These are phyloP conservation scores for Apodemia hepburni DNA, from an alignment of 2,888 invertebrate genomes.

Conservation along the genomic window DNA sequence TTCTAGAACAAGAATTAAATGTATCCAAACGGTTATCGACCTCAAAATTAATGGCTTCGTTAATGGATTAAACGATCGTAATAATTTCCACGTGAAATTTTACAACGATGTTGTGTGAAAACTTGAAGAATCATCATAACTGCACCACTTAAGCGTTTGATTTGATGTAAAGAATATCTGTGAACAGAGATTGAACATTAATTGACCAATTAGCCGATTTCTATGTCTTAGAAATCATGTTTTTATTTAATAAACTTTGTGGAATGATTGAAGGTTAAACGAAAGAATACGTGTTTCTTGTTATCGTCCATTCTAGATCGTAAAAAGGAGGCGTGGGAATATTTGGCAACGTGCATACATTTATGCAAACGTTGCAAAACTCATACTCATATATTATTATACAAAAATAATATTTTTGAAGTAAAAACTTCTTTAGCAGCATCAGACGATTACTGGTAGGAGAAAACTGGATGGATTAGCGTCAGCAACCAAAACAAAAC, in stretches of 20 bases:
- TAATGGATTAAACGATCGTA: constrained; percentile 38
- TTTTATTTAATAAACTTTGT: background rate
- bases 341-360: background rate
- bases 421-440: too few relatives aligned
- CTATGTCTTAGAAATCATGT: constrained; percentile 1
- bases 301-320: constrained; percentile 10
- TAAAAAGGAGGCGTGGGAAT: constrained; percentile 3
- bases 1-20: constrained; percentile 50
- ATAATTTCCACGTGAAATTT: constrained; percentile 63
- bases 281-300: constrained; percentile 5
- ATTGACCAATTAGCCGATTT: constrained; percentile 12
- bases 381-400: too few relatives aligned
- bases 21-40: constrained; percentile 52
- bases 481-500: too few relatives aligned
- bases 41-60: constrained; percentile 26
- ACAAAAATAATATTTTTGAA: too few relatives aligned
- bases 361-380: too few relatives aligned
- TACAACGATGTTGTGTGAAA: constrained; percentile 53
- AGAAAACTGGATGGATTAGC: too few relatives aligned
- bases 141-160: constrained; percentile 39
- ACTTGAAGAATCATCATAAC: constrained; percentile 40
- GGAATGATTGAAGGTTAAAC: background rate
- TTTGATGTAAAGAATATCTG: constrained; percentile 35
- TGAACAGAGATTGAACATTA: constrained; percentile 5
- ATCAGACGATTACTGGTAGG: too few relatives aligned